phyloP scores from a whole-genome alignment of 2,888 invertebrate genomes.

The Philopedon plagiatum region DNA sequence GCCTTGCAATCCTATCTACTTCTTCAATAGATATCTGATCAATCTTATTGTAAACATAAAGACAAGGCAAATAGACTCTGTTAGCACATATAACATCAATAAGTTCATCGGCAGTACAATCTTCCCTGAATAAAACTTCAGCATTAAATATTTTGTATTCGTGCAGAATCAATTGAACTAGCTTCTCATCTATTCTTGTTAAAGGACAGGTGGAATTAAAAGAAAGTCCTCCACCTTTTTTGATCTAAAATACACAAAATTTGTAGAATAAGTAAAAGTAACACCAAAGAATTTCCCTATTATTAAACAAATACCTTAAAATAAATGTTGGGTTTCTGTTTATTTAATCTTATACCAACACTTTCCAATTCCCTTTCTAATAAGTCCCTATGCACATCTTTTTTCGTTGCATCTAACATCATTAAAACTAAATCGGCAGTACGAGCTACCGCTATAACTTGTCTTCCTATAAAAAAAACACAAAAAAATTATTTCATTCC shows the following conservation, averaged over 20 bases:
- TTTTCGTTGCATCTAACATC: slow-evolving; percentile 99
- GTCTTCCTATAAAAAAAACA: slow-evolving; percentile 58
- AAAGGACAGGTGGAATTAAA: slow-evolving; percentile 97
- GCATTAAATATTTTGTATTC: slow-evolving; percentile 99
- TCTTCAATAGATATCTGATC: slow-evolving; percentile 99
- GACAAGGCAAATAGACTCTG: slow-evolving; percentile 95
- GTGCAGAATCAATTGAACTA: slow-evolving; percentile 98
- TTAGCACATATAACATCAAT: slow-evolving; percentile 98
- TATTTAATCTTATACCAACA: slow-evolving; percentile 97
- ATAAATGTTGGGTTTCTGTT: slow-evolving; percentile 96
- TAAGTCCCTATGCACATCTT: slow-evolving; percentile 92
- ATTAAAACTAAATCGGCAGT: slow-evolving; percentile 98
- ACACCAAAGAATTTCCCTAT: background rate
- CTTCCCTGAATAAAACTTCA: slow-evolving; percentile 96
- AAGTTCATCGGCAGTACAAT: slow-evolving; percentile 95
- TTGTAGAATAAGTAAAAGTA: slow-evolving; percentile 21
- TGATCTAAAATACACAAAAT: slow-evolving; percentile 71
- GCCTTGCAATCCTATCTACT: slow-evolving; percentile 93
- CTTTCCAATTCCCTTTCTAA: slow-evolving; percentile 96
- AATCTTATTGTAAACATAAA: slow-evolving; percentile 99
- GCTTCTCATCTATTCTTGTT: slow-evolving; percentile 94
- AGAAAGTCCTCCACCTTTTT: slow-evolving; percentile 96
- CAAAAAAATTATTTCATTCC: slow-evolving; percentile 1
- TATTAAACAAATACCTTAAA: slow-evolving; percentile 81
- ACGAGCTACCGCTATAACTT: slow-evolving; percentile 97